Evolutionary conservation across 2,113 vertebrate genomes (phyloP).

Genomic region (Centropus bengalensis): DNA sequence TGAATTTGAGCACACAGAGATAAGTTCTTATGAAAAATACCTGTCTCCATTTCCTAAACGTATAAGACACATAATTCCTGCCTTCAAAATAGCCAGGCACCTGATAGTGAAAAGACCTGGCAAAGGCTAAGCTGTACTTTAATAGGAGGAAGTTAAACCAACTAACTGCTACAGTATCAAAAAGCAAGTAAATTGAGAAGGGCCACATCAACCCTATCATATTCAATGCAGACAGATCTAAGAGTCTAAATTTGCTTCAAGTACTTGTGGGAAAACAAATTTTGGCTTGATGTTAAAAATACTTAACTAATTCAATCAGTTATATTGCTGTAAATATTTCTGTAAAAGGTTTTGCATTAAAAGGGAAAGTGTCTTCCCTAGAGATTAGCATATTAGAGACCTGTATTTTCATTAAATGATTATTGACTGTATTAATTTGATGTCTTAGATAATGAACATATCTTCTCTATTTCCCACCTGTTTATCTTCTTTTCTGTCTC

Average conservation of each 20-base stretch:
- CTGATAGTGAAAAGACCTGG: background rate
- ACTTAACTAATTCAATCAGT: background rate
- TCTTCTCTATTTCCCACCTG: background rate
- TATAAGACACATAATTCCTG: background rate
- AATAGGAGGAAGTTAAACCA: slow-evolving; percentile 10
- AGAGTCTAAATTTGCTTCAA: slow-evolving; percentile 6
- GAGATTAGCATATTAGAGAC: background rate
- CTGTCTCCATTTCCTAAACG: background rate
- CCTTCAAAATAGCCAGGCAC: background rate
- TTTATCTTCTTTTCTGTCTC: background rate
- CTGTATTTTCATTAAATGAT: background rate
- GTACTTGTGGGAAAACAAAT: background rate
- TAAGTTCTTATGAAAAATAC: background rate
- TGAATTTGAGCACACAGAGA: background rate
- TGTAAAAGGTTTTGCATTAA: background rate
- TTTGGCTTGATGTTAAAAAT: background rate
- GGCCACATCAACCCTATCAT: background rate
- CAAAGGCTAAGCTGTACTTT: background rate
- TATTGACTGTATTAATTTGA: background rate
- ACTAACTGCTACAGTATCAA: background rate
- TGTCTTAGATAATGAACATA: background rate
- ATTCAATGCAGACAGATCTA: background rate
- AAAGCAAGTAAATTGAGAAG: slow-evolving; percentile 17
- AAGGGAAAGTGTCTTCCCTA: background rate
- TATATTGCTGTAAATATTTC: background rate